Conservation (phyloP, 2,113 vertebrate genomes). For the Equus quagga region DNA sequence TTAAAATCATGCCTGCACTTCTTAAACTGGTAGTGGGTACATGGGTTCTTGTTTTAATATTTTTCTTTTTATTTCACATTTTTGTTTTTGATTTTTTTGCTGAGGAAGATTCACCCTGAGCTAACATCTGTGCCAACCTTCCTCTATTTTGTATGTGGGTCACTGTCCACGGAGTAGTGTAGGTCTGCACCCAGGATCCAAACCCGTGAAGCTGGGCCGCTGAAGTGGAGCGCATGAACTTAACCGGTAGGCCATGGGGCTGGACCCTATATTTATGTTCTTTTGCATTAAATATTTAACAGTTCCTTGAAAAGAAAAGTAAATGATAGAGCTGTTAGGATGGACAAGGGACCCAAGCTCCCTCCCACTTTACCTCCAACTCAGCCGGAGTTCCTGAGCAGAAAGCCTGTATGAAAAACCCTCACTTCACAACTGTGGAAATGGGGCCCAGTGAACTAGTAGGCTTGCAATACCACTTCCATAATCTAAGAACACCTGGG, state of each 20-base stretch:
- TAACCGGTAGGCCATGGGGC: no score
- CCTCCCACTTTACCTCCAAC: neutral
- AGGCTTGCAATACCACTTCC: neutral
- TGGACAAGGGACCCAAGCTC: neutral
- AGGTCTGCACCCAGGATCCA: no score
- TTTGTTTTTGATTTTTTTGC: neutral
- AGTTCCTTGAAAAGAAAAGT: neutral
- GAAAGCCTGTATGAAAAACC: neutral
- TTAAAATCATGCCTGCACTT: neutral
- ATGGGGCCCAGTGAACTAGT: neutral
- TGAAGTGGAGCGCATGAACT: no score
- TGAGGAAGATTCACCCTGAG: no score
- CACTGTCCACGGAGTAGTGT: no score
- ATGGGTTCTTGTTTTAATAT: neutral
- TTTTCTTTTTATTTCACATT: conserved; percentile 4
- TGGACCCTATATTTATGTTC: neutral
- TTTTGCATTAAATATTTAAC: neutral
- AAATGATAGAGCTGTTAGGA: neutral
- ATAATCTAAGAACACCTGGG: neutral
- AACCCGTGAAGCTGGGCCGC: no score
- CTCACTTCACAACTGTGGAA: neutral
- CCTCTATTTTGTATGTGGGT: no score
- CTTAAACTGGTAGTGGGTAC: neutral
- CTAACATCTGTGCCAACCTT: no score
- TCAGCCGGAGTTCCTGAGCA: neutral